phyloP scores from a whole-genome alignment of 2,113 vertebrate genomes.

The Anarhynchus alexandrinus region DNA sequence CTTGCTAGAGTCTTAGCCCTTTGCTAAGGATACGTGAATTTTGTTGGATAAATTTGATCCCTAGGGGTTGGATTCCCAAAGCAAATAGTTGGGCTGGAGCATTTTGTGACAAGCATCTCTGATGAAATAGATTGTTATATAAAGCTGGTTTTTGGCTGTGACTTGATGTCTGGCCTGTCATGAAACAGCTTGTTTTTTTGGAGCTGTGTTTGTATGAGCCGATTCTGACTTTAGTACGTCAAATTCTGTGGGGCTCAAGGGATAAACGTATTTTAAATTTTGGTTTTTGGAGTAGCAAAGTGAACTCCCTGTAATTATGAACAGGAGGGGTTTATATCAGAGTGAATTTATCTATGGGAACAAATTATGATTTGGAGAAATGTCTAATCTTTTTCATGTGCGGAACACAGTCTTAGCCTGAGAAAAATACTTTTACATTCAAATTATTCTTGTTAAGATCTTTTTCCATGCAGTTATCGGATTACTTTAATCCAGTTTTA shows the following conservation, averaged over 20 bases:
- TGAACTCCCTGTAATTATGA: background rate
- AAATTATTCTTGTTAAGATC: background rate
- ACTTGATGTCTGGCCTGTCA: background rate
- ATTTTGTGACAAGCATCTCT: background rate
- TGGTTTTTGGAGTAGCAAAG: background rate
- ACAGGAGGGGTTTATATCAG: background rate
- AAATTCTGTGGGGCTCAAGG: background rate
- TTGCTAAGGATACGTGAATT: background rate
- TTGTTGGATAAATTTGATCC: background rate
- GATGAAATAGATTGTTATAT: slow-evolving; percentile 31
- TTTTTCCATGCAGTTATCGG: background rate
- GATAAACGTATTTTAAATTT: slow-evolving; percentile 1
- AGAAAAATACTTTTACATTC: background rate
- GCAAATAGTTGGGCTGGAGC: background rate
- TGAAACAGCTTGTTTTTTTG: slow-evolving; percentile 6
- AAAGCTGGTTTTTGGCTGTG: slow-evolving; percentile 23
- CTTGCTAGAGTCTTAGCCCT: background rate
- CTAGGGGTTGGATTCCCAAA: background rate
- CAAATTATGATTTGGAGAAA: background rate
- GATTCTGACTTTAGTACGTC: background rate
- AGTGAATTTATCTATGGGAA: background rate
- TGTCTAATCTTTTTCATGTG: background rate
- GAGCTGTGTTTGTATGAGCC: background rate
- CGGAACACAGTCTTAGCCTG: background rate
- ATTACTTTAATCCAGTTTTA: background rate